Evolutionary conservation across 2,888 invertebrate species (phyloP).

Genomic region (Thereva nobilitata): DNA sequence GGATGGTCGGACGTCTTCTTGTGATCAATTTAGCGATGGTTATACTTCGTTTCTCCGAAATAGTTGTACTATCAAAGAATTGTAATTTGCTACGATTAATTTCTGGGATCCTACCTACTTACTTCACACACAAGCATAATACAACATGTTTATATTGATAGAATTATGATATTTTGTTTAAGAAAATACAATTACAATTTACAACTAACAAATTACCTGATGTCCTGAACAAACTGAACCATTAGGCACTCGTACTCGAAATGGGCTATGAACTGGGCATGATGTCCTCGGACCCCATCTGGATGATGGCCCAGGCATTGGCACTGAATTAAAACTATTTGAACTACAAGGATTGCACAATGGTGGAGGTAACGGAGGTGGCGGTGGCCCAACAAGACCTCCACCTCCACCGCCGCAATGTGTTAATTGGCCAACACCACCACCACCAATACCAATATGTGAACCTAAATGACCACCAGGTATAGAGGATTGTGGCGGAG

Average conservation of each 20-base stretch:
- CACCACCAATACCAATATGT: constrained; percentile 50
- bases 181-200: neutral
- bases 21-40: no score
- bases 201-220: constrained; percentile 53
- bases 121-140: no score
- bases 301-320: constrained; percentile 56
- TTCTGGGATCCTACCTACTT: no score
- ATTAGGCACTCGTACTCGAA: constrained; percentile 59
- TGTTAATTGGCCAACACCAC: constrained; percentile 45
- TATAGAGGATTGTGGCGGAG: constrained; percentile 52
- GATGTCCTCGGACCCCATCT: constrained; percentile 59
- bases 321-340: constrained; percentile 56
- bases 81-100: no score
- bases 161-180: neutral
- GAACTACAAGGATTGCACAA: constrained; percentile 59
- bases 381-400: constrained; percentile 46
- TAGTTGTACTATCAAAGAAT: no score
- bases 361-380: constrained; percentile 56
- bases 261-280: constrained; percentile 59
- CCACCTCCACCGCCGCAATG: constrained; percentile 43
- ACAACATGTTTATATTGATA: no score
- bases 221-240: constrained; percentile 60
- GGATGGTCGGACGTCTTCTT: no score
- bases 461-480: constrained; percentile 48
- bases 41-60: no score